Conservation (phyloP, 2,113 vertebrate genomes). For the Trogon surrucura region DNA sequence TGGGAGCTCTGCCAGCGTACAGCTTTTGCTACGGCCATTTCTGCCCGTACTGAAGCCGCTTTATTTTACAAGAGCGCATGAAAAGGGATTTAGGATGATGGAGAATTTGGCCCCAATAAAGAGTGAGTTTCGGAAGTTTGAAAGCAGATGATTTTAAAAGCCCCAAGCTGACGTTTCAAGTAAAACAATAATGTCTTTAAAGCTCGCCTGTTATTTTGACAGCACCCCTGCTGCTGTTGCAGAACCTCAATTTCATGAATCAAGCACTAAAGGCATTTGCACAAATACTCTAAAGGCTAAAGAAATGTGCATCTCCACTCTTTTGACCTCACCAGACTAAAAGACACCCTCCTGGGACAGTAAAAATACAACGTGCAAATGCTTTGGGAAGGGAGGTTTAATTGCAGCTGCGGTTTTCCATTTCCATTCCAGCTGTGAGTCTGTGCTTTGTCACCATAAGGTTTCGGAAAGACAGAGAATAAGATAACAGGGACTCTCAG, state of each 20-base stretch:
- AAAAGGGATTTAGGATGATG: not conserved
- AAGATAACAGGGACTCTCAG: not conserved
- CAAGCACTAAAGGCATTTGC: not conserved
- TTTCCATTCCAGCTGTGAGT: not conserved
- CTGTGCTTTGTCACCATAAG: not conserved
- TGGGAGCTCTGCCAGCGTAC: not conserved
- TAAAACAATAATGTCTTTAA: not conserved
- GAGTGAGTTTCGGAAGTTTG: not conserved
- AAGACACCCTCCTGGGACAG: not conserved
- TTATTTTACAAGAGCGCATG: not conserved
- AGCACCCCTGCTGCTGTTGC: not conserved
- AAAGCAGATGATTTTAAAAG: not conserved
- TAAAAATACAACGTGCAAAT: not conserved
- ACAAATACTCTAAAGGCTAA: not conserved
- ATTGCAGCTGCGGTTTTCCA: not conserved
- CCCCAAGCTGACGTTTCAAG: not conserved
- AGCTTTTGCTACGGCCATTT: not conserved
- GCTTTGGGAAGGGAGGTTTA: not conserved
- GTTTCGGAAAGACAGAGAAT: not conserved
- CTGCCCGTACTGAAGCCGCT: not conserved
- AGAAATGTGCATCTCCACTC: not conserved
- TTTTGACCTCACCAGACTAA: not conserved
- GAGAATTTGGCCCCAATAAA: not conserved
- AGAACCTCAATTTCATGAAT: not conserved
- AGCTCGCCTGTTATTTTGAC: not conserved